phyloP scores from a whole-genome alignment of 2,888 invertebrate species.

The Noctua janthe region DNA sequence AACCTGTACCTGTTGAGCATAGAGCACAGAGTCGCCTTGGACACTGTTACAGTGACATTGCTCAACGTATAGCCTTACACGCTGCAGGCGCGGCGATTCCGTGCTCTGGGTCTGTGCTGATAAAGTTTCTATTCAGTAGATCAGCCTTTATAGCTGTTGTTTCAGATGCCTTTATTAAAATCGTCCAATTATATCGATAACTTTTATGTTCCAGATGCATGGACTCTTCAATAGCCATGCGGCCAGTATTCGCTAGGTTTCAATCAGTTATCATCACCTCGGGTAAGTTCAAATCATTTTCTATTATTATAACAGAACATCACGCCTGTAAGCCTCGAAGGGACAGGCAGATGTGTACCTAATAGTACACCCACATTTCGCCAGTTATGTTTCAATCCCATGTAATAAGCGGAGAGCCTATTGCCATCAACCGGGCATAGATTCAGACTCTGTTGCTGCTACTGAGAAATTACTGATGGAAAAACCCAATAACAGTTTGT shows the following conservation, averaged over 20 bases:
- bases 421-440: too few relatives aligned
- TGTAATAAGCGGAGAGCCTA: too few relatives aligned
- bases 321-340: too few relatives aligned
- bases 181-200: not conserved
- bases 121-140: not conserved
- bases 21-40: not conserved
- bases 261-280: slow-evolving; percentile 99
- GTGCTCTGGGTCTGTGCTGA: not conserved
- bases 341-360: too few relatives aligned
- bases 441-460: too few relatives aligned
- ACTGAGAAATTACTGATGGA: too few relatives aligned
- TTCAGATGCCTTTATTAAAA: not conserved
- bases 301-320: not conserved
- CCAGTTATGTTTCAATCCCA: too few relatives aligned
- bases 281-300: slow-evolving; percentile 66
- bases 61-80: too few relatives aligned
- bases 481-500: too few relatives aligned
- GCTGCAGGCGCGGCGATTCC: not conserved
- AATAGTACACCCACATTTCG: too few relatives aligned
- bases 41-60: too few relatives aligned
- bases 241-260: slow-evolving; percentile 98
- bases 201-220: slow-evolving; percentile 93
- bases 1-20: too few relatives aligned
- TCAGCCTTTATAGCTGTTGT: not conserved
- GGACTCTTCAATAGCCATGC: slow-evolving; percentile 99